Evolutionary conservation across 2,797 vertebrate genomes (phyloP), one percentile per base, ranked within the genome.

Genomic region (Selene dorsalis): DNA sequence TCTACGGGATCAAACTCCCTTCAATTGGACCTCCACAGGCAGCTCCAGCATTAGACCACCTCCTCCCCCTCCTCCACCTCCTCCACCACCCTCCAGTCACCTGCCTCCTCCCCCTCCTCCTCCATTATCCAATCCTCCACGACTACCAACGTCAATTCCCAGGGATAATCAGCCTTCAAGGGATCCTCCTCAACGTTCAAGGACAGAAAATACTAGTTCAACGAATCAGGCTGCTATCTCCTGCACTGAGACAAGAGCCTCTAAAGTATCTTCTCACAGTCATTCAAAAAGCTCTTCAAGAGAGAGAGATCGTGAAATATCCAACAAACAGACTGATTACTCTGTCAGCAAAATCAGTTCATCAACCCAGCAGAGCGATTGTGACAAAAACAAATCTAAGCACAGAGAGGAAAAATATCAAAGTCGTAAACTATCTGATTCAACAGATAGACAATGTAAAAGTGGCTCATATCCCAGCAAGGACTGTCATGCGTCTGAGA

Each of bases 331-430:
- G 11, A 48, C 66, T 6, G 62, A 76, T 28, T 55, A 58, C 52
- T 58, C 60, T 68, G 14, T 45, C 45, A 53, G 50, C 22, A 84
- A 56, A 16, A 75, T 41, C 43, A 68, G 70, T 64, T 83, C 84
- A 30, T 75, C 69, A 38, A 41, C 56, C 43, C 75, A 60, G 24
- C 77, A 43, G 5, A 22, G 41, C 62, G 67, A 80, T 13, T 58
- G 57, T 20, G 82, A 87, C 57, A 88, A 84, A 71, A 76, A 85
- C 45, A 87, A 73, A 59, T 85, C 69, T 43, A 82, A 85, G 61
- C 69, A 76, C 69, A 79, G 75, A 73, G 83, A 92, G 7, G 79
- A 86, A 52, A 94, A 91, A 91, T n/a, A 77, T 59, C 90, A 65
- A 85, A 75, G 79, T 69, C 79, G 75, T 10, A 88, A 80, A 41